phyloP scores from a whole-genome alignment of 2,113 vertebrate species.

The Phasianus colchicus region DNA sequence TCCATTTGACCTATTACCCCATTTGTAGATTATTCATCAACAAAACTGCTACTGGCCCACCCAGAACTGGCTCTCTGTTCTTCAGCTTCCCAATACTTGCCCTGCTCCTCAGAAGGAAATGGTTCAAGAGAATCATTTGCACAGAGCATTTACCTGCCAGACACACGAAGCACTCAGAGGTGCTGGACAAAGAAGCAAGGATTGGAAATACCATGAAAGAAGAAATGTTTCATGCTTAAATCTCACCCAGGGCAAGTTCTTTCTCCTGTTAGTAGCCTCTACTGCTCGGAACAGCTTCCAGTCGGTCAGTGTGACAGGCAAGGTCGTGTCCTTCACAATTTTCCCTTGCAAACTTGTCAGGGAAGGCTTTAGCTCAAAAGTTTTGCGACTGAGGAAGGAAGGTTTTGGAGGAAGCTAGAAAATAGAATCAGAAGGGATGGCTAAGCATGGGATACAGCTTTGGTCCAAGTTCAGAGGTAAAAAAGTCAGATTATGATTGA shows the following conservation, averaged over 20 bases:
- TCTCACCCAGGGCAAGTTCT: conserved; percentile 80
- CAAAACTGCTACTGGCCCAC: background rate
- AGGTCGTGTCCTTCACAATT: conserved; percentile 75
- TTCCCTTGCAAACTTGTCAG: conserved; percentile 67
- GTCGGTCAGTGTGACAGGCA: conserved; percentile 79
- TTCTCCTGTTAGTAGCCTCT: conserved; percentile 76
- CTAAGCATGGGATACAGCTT: background rate
- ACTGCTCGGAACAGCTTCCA: conserved; percentile 81
- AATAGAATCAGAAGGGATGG: background rate
- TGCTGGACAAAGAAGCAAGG: background rate
- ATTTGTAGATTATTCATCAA: background rate
- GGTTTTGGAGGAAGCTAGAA: conserved; percentile 86
- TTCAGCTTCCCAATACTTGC: background rate
- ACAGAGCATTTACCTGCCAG: background rate
- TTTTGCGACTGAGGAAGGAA: conserved; percentile 79
- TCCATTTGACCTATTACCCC: background rate
- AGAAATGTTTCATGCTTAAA: background rate
- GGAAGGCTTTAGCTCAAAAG: conserved; percentile 76
- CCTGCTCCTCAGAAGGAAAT: background rate
- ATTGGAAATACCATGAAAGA: background rate
- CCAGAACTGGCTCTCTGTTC: background rate
- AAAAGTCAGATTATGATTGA: background rate
- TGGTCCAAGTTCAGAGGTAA: background rate
- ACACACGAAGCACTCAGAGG: background rate
- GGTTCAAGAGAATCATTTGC: background rate